A percentile compares a stretch with the other conserved stretches of the same genome.
phyloP scores from a whole-genome alignment of 1,140 invertebrate genomes.

The Drosophila sechellia region DNA sequence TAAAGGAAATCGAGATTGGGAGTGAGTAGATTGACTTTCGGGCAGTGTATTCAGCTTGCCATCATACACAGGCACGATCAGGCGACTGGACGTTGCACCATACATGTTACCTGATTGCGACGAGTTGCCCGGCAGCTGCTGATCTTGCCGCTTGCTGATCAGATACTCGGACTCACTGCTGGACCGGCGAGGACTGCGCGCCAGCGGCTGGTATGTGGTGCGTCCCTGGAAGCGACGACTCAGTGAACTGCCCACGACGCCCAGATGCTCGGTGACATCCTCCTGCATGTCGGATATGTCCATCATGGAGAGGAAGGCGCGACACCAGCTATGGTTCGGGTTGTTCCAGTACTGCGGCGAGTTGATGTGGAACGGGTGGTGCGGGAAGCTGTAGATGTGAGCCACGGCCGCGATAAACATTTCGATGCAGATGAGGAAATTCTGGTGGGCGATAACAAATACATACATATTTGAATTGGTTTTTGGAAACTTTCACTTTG shows the following conservation, averaged over 20 bases:
- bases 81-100: constrained; percentile 64
- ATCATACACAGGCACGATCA: constrained; percentile 65
- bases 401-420: constrained; percentile 98
- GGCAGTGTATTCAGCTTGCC: constrained; percentile 56
- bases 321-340: constrained; percentile 85
- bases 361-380: constrained; percentile 90
- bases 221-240: constrained; percentile 90
- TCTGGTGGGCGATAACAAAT: constrained; percentile 85
- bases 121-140: constrained; percentile 33
- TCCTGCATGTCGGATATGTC: constrained; percentile 96
- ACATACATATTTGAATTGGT: background rate
- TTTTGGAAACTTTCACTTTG: constrained; percentile 7
- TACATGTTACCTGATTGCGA: constrained; percentile 74
- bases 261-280: constrained; percentile 96
- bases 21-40: constrained; percentile 61
- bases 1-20: constrained; percentile 79
- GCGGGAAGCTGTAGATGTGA: constrained; percentile 97
- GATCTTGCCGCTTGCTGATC: constrained; percentile 71
- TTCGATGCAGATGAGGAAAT: constrained; percentile 98
- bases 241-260: constrained; percentile 92
- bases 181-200: constrained; percentile 86
- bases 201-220: constrained; percentile 89
- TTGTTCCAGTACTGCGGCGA: constrained; percentile 84
- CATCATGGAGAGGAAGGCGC: constrained; percentile 93
- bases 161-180: constrained; percentile 82